Evolutionary conservation across 1,140 invertebrate genomes (phyloP).

Genomic region (Oreohelix idahoensis): DNA sequence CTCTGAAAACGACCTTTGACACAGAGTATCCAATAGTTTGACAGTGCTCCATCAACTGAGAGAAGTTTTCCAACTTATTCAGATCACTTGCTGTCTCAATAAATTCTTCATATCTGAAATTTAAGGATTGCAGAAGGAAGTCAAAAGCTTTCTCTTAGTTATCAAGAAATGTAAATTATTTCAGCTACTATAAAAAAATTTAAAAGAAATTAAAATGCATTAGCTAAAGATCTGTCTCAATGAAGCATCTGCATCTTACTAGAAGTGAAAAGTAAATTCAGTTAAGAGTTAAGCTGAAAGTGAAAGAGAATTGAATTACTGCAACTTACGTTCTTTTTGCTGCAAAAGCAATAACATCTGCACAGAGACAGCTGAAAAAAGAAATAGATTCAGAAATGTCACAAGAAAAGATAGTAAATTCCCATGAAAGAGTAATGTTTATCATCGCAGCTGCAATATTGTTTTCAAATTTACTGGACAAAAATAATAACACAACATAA

Average conservation of each 20-base stretch:
- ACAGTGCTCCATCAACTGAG: constrained; percentile 63
- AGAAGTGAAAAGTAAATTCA: no score
- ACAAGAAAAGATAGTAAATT: no score
- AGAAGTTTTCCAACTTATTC: constrained; percentile 64
- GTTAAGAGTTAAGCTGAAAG: not conserved
- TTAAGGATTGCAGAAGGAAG: constrained; percentile 5
- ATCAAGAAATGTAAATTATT: no score
- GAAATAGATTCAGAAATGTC: constrained; percentile 3
- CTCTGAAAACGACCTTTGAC: constrained; percentile 70
- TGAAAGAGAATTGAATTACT: not conserved
- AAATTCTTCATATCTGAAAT: constrained; percentile 68
- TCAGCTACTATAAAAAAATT: not conserved
- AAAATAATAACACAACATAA: not conserved
- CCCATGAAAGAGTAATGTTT: no score
- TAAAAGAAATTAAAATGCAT: not conserved
- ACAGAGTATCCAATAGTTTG: constrained; percentile 67
- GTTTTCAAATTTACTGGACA: no score
- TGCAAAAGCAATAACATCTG: constrained; percentile 69
- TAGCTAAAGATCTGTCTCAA: not conserved
- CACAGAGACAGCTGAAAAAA: constrained; percentile 65
- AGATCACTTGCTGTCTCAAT: constrained; percentile 67
- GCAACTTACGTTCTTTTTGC: constrained; percentile 66
- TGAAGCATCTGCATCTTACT: no score
- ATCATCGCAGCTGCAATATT: no score
- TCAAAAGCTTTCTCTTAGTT: not conserved